A percentile compares a stretch with the other conserved stretches of the same genome.
phyloP scores from a whole-genome alignment of 1,140 invertebrate genomes.

The Oryctes rhinoceros region DNA sequence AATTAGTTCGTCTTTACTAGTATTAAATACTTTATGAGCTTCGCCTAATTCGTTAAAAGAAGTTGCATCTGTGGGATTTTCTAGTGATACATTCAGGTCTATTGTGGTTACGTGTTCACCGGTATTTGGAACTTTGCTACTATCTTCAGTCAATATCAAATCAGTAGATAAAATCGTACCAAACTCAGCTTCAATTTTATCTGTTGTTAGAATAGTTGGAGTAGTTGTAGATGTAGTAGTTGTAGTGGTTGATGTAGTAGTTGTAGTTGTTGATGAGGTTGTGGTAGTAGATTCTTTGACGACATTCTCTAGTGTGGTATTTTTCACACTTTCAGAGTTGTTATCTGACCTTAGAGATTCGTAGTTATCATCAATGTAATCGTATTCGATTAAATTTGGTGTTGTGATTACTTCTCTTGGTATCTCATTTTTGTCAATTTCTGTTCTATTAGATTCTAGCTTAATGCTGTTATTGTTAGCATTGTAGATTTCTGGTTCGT shows the following conservation, averaged over 20 bases:
- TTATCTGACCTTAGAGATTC: neutral
- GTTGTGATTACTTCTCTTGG: slow-evolving; percentile 13
- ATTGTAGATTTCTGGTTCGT: slow-evolving; percentile 62
- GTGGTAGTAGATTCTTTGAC: neutral
- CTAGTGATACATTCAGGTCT: too few species aligned
- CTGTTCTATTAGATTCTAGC: neutral
- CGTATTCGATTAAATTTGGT: slow-evolving; percentile 16
- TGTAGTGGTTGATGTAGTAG: slow-evolving; percentile 4
- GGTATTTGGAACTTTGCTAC: too few species aligned
- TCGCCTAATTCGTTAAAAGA: too few species aligned
- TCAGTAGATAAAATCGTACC: neutral
- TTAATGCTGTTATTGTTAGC: neutral
- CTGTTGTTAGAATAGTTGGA: neutral
- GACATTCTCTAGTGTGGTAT: neutral
- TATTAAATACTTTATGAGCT: too few species aligned
- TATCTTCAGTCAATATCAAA: neutral
- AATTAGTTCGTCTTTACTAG: too few species aligned
- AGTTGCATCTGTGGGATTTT: too few species aligned
- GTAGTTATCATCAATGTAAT: slow-evolving; percentile 41
- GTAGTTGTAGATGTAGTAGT: neutral
- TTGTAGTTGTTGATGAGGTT: neutral
- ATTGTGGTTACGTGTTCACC: too few species aligned
- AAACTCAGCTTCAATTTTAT: neutral
- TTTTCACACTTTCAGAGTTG: slow-evolving; percentile 1
- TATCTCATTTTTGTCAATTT: slow-evolving; percentile 27